Evolutionary conservation across 2,888 invertebrate species (phyloP), one percentile per base, ranked within the genome.

Genomic region (Pristionchus japonicus): DNA sequence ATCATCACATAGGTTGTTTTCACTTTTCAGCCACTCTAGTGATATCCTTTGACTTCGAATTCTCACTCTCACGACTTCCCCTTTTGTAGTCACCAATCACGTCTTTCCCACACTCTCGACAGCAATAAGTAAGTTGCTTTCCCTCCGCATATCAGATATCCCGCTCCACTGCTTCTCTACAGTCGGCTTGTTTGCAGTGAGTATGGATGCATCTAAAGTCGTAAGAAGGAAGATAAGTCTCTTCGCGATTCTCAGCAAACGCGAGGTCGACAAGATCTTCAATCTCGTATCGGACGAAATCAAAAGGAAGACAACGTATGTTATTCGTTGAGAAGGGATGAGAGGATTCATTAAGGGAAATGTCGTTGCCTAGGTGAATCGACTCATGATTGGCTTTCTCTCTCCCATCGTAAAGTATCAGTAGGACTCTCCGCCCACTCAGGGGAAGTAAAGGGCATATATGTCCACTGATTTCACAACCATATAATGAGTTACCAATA

Each of bases 251-350:
- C 15, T 85, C 3, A 64, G 43, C 27, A 37, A 64, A 17, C 64
- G 64, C 2, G 85, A 85, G 31, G 61, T 85, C 40, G 64, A 85
- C 61, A 85, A 85, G 43, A 64, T 85, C n/a, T 61, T 85, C 85
- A 64, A 85, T 31, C 27, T 52, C 82, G 43, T 83, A 34, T 70
- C 70, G 9, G 77, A 77, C 43, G 77, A 77, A 47, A 43, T 47
- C 43, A 77, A 43, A 15, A 43, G 27, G n/a, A 70, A n/a, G 43
- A 40, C 43, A 77, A 40, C 77, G 43, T 77, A 77, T 47, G 40
- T 77, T 43, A 43, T 77, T 77, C n/a, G 27, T 64, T n/a, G n/a
- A n/a, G 31, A 37, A 6, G 20, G 70, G 70, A 77, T 47, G 43
- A n/a, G 77, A 15, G 43, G 74, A 70, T 43, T 77, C 47, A 77